Conservation (phyloP, 2,888 invertebrate species). For the Mayetiola destructor region DNA sequence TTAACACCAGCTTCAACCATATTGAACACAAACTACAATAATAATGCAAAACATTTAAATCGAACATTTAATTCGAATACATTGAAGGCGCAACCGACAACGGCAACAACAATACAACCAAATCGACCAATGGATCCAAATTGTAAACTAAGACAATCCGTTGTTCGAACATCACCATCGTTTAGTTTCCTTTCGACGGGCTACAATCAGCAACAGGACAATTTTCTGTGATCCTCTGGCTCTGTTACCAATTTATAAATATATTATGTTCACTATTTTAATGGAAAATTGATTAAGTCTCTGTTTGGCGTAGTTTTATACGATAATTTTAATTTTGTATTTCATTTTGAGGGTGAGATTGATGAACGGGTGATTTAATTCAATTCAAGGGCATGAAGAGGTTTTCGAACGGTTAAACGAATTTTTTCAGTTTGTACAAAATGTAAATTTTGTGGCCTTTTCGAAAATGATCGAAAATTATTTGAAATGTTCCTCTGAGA, state of each 20-base stretch:
- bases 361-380: too few species aligned
- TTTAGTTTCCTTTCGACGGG: slow-evolving; percentile 16
- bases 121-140: not conserved
- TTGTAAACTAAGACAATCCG: slow-evolving; percentile 16
- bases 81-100: not conserved
- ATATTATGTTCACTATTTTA: too few species aligned
- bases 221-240: slow-evolving; percentile 16
- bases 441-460: too few species aligned
- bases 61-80: not conserved
- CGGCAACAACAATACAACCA: not conserved
- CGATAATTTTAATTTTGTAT: too few species aligned
- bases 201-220: slow-evolving; percentile 15
- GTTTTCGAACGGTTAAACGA: too few species aligned
- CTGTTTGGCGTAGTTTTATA: too few species aligned
- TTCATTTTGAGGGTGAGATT: too few species aligned
- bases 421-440: too few species aligned
- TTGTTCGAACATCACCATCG: slow-evolving; percentile 16
- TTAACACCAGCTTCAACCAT: not conserved
- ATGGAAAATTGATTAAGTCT: too few species aligned
- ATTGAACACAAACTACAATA: not conserved
- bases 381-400: too few species aligned
- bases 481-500: too few species aligned
- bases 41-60: not conserved
- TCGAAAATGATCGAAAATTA: too few species aligned
- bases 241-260: not conserved